Evolutionary conservation across 37 sponge, comb jelly and placozoan genomes (phyloP), one percentile per base, ranked within the genome.

Genomic region (Oopsacas minuta): DNA sequence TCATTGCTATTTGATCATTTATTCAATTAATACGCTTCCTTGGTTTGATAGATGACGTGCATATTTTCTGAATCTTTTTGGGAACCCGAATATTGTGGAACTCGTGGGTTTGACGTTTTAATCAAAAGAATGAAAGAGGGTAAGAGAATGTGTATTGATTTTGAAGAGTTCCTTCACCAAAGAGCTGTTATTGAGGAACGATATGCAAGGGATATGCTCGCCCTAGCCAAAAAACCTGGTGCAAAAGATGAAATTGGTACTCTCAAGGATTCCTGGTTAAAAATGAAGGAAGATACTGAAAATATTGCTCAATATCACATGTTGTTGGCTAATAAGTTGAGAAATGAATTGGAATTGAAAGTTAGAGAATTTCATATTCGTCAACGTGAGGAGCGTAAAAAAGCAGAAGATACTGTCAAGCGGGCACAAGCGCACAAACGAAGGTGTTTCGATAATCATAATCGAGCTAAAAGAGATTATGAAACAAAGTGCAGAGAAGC

Each of bases 211-310:
- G 91, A 88, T 39, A 52, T 95, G 37, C 12, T 90, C 0, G 85
- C 82, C 5, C 85, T 95, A 22, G 88, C 91, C 10, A 88, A 86
- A 42, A 85, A 52, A 22, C 20, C 87, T 8, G 49, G 88, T 28
- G 95, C 90, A 37, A 91, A 89, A 82, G 93, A 92, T 61, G 95
- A 95, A 81, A 88, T 92, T 52, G 95, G 92, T 12, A 88, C 93
- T 37, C 49, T 93, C 35, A 53, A 89, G 15, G 86, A 83, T 38
- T 90, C 91, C 0, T 93, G 93, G 93, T 90, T 90, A 35, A 85
- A 91, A 35, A 25, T 91, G 38, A 89, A 88, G 30, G 20, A 32
- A 85, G 92, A 94, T 37, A 94, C 95, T 8, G 95, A 94, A 69
- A 46, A 81, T 15, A 51, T 85, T 35, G 92, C 91, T 36, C 38